Evolutionary conservation across 2,888 invertebrate species (phyloP), one percentile per base, ranked within the genome.

Genomic region (Apotomis betuletana): DNA sequence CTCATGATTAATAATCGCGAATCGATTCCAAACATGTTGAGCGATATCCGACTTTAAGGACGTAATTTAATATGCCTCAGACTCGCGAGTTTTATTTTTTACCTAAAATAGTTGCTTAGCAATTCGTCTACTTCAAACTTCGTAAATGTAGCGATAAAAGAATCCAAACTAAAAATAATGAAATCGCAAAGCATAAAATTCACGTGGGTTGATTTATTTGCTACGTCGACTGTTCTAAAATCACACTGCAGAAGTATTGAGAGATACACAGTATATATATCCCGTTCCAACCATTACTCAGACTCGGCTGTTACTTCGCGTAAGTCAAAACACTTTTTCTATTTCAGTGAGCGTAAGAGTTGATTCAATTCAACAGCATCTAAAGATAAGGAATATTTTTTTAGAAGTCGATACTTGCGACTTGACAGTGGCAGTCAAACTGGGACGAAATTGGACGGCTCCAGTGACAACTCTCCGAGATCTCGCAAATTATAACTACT

Each of bases 251-350:
- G 51, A 73, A 75, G 76, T 77, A 74, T 69, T 74, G 74, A 75
- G 74, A 74, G 74, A 77, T 78, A 75, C 71, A 67, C 27, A 27
- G 27, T 27, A 27, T 27, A 77, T 74, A 74, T 70, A 74, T 78
- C 77, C 77, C 75, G 76, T 79, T 79, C 77, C 76, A 75, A 77
- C 78, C 77, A 78, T 80, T 79, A 79, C 80, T 70, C 77, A 75
- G 67, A 73, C 73, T 72, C 74, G 74, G 69, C 70, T 75, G 70
- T 69, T 74, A 74, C 75, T 76, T 77, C 74, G 74, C 71, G 70
- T 77, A 74, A 74, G 75, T 73, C 74, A 78, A 75, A 67, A 69
- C 57, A 80, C 77, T 79, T 77, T 80, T 82, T 85, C 79, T 83
- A 81, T 80, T 80, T 82, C 78, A 74, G 80, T 80, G 76, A 75